Evolutionary conservation across 1,140 invertebrate genomes (phyloP).

Genomic region (Forficula auricularia): DNA sequence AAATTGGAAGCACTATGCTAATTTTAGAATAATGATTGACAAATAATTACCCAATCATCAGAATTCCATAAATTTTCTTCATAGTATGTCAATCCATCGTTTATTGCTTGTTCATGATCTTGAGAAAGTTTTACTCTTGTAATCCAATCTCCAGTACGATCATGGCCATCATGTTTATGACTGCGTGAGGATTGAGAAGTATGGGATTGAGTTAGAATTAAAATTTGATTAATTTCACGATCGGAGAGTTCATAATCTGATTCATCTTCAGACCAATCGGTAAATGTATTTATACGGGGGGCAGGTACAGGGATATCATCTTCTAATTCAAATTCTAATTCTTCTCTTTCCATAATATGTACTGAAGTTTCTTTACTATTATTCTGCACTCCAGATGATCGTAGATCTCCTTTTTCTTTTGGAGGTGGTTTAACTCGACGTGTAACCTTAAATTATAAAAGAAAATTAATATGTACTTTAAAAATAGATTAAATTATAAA

Average conservation of each 20-base stretch:
- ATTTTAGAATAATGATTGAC: neutral
- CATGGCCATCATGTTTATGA: constrained; percentile 72
- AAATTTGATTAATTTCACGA: constrained; percentile 79
- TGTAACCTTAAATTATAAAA: constrained; percentile 30
- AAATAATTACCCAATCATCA: constrained; percentile 19
- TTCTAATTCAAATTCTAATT: constrained; percentile 93
- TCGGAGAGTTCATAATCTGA: constrained; percentile 80
- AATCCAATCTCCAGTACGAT: constrained; percentile 69
- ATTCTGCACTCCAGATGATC: constrained; percentile 13
- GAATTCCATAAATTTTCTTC: constrained; percentile 72
- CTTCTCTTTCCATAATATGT: constrained; percentile 50
- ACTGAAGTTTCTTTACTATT: constrained; percentile 20
- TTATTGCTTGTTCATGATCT: constrained; percentile 83
- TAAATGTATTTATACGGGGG: constrained; percentile 68
- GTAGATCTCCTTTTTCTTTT: constrained; percentile 24
- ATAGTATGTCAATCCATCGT: constrained; percentile 86
- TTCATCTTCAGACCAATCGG: constrained; percentile 50
- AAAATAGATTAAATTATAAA: constrained; percentile 6
- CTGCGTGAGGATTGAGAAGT: constrained; percentile 28
- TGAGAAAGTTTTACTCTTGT: constrained; percentile 80
- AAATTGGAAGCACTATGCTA: too few species aligned
- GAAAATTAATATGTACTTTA: constrained; percentile 5
- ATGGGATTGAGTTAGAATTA: constrained; percentile 76
- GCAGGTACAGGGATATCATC: constrained; percentile 50
- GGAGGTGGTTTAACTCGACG: constrained; percentile 28